phyloP scores from a whole-genome alignment of 2,888 invertebrate genomes.

The Laothoe populi region DNA sequence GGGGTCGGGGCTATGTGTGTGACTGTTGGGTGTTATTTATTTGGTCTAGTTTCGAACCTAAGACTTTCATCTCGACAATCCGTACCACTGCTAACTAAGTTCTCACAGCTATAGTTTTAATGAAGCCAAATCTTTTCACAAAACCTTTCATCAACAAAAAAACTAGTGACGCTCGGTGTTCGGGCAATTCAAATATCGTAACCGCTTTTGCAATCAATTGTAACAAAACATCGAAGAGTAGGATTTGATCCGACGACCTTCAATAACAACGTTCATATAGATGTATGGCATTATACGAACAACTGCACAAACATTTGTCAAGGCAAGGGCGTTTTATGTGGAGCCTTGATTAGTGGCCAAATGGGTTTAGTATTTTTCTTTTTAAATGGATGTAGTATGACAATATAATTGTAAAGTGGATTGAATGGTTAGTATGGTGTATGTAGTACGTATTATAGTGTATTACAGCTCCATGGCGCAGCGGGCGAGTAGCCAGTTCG shows the following conservation, averaged over 20 bases:
- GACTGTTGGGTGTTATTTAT: no score
- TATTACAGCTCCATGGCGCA: no score
- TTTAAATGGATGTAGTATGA: no score
- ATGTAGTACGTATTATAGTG: no score
- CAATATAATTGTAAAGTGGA: no score
- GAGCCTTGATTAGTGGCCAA: slow-evolving; percentile 4
- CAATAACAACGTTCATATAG: neutral
- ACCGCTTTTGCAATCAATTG: neutral
- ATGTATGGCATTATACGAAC: slow-evolving; percentile 2
- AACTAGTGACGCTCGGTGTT: neutral
- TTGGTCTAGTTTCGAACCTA: no score
- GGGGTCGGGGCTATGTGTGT: no score
- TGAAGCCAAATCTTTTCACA: neutral
- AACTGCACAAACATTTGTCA: slow-evolving; percentile 10
- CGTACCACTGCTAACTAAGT: no score
- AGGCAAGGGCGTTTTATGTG: slow-evolving; percentile 11
- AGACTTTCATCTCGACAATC: no score
- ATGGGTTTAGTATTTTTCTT: no score
- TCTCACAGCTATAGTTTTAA: neutral
- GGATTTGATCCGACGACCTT: neutral
- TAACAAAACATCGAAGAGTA: slow-evolving; percentile 2
- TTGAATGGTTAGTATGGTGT: no score
- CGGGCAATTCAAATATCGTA: neutral
- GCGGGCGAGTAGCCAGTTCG: no score
- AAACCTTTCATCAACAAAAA: neutral